Conservation (phyloP, 2,888 invertebrate genomes). For the Empis stercorea region DNA sequence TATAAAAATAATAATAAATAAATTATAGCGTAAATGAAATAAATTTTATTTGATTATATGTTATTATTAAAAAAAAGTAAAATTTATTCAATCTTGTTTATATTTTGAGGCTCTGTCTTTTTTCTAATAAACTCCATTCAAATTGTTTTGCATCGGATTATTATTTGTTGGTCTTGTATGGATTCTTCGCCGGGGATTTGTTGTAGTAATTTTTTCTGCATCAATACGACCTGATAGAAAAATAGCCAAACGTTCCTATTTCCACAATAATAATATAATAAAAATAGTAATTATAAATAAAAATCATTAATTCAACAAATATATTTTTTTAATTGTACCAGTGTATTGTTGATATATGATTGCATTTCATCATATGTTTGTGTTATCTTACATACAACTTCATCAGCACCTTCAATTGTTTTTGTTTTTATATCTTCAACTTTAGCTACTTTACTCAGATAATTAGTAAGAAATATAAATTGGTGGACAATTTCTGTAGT, state of each 20-base stretch:
- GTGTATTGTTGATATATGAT: slow-evolving; percentile 10
- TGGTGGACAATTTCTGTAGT: slow-evolving; percentile 42
- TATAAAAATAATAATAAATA: too few species aligned
- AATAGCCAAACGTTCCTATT: slow-evolving; percentile 49
- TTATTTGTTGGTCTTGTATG: slow-evolving; percentile 21
- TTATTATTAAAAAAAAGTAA: too few species aligned
- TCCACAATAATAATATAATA: slow-evolving; percentile 5
- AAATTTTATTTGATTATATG: too few species aligned
- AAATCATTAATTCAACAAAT: not conserved
- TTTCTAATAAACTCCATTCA: slow-evolving; percentile 35
- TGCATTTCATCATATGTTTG: slow-evolving; percentile 10
- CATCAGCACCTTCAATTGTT: slow-evolving; percentile 41
- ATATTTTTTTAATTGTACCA: too few species aligned
- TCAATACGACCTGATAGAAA: slow-evolving; percentile 55
- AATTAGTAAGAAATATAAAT: slow-evolving; percentile 39
- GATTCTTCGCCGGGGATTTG: slow-evolving; percentile 36
- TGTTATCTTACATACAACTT: slow-evolving; percentile 1
- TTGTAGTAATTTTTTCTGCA: slow-evolving; percentile 43
- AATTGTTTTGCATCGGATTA: slow-evolving; percentile 29
- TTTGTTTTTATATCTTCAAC: slow-evolving; percentile 43
- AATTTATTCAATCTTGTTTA: too few species aligned
- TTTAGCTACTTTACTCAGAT: slow-evolving; percentile 33
- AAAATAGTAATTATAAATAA: slow-evolving; percentile 4
- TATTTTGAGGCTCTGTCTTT: too few species aligned
- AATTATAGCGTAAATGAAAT: too few species aligned